Evolutionary conservation across 2,113 vertebrate genomes (phyloP).

Genomic region (Ellobius talpinus): DNA sequence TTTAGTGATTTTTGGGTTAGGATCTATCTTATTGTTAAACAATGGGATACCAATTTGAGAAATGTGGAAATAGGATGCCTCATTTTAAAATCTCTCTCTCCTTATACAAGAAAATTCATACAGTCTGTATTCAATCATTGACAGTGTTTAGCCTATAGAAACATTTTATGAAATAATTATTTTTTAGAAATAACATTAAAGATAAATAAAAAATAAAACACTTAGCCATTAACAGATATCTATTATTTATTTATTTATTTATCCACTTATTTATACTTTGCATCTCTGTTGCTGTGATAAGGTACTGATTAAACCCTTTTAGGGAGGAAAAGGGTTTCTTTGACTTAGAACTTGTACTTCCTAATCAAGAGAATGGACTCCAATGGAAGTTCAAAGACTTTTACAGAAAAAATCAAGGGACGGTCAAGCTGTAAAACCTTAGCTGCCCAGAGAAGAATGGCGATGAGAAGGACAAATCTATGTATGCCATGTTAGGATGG

Average conservation of each 20-base stretch:
- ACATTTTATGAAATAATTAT: constrained; percentile 41
- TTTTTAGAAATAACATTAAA: constrained; percentile 2
- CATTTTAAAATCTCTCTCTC: not conserved
- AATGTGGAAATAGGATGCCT: not conserved
- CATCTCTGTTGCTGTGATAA: not conserved
- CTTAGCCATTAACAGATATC: not conserved
- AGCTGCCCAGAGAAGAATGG: not conserved
- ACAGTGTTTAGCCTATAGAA: not conserved
- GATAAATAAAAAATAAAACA: constrained; percentile 29
- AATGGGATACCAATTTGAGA: not conserved
- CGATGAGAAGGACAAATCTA: not conserved
- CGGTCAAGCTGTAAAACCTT: too few species aligned
- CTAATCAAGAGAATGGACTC: not conserved
- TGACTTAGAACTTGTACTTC: not conserved
- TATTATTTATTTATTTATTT: not conserved
- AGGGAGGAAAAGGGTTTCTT: not conserved
- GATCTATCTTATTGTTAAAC: not conserved
- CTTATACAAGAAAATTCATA: not conserved
- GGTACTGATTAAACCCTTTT: not conserved
- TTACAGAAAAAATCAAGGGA: not conserved
- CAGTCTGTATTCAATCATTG: not conserved
- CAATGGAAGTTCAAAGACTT: accelerated
- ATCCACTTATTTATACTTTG: too few species aligned
- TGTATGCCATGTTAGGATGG: not conserved
- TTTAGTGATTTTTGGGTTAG: constrained; percentile 31